Percentiles rank a stretch among this genome's conserved stretches.
phyloP scores from a whole-genome alignment of 2,888 invertebrate genomes.

The Chesias legatella region DNA sequence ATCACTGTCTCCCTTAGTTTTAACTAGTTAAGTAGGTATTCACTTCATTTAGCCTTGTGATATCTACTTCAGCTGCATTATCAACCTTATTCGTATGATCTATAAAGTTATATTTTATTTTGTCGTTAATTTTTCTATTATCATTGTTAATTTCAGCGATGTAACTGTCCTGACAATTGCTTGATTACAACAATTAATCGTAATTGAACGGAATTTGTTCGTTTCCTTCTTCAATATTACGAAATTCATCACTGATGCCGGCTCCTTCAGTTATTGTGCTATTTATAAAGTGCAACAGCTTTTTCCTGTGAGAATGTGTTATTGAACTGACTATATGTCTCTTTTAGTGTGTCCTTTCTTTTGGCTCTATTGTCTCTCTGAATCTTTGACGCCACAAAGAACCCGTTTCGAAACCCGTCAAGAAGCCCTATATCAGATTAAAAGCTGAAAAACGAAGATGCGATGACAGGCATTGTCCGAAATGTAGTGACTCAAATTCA shows the following conservation, averaged over 20 bases:
- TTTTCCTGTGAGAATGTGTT: slow-evolving; percentile 8
- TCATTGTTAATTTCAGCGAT: slow-evolving; percentile 68
- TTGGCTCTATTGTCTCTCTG: slow-evolving; percentile 1
- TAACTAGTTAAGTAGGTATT: slow-evolving; percentile 49
- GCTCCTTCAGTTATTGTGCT: slow-evolving; percentile 11
- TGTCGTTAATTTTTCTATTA: slow-evolving; percentile 40
- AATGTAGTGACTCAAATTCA: too few species aligned
- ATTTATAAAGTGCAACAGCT: slow-evolving; percentile 4
- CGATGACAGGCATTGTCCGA: too few species aligned
- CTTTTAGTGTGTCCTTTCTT: not conserved
- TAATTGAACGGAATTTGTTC: slow-evolving; percentile 73
- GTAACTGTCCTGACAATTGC: slow-evolving; percentile 68
- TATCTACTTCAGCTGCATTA: slow-evolving; percentile 21
- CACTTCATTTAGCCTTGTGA: slow-evolving; percentile 43
- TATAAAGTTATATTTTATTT: slow-evolving; percentile 35
- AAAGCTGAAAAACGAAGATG: slow-evolving; percentile 13
- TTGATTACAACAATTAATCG: slow-evolving; percentile 77
- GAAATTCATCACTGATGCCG: slow-evolving; percentile 28
- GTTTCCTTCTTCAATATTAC: slow-evolving; percentile 56
- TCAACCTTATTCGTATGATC: slow-evolving; percentile 32
- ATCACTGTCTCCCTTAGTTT: slow-evolving; percentile 53
- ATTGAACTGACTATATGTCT: not conserved
- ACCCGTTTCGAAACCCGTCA: slow-evolving; percentile 19
- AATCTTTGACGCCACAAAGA: slow-evolving; percentile 8
- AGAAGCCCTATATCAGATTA: slow-evolving; percentile 14